phyloP scores from a whole-genome alignment of 2,797 vertebrate species.

The Choloepus didactylus region DNA sequence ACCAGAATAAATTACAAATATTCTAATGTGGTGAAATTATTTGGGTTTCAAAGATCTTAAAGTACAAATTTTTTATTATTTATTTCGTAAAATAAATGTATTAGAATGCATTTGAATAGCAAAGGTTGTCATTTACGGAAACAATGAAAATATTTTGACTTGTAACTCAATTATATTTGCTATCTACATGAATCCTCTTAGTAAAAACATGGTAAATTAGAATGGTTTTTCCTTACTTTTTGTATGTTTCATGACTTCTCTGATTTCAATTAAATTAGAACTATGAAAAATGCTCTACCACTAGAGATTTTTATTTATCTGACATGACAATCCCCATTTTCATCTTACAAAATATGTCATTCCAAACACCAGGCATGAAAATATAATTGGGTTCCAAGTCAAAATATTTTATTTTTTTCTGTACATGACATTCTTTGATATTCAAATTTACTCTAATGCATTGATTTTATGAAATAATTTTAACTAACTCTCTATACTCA shows the following conservation, averaged over 20 bases:
- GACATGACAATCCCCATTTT: not conserved
- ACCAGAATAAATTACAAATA: not conserved
- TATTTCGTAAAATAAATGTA: too few relatives aligned
- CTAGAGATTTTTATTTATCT: not conserved
- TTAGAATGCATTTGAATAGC: too few relatives aligned
- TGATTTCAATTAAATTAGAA: not conserved
- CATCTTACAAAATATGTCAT: not conserved
- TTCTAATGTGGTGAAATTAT: not conserved
- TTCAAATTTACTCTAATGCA: not conserved
- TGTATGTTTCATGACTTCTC: not conserved
- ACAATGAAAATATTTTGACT: too few relatives aligned
- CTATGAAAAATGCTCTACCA: not conserved
- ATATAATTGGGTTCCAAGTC: not conserved
- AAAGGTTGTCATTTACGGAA: too few relatives aligned
- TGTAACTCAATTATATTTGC: too few relatives aligned
- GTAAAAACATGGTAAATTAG: not conserved
- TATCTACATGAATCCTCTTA: not conserved
- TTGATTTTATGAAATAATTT: not conserved
- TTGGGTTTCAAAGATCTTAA: not conserved
- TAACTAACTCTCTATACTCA: not conserved
- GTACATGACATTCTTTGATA: not conserved
- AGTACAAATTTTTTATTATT: not conserved
- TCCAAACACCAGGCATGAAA: not conserved
- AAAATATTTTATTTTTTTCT: not conserved
- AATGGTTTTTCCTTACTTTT: not conserved